Percentiles rank a stretch among this genome's conserved stretches.
Evolutionary conservation across 2,888 invertebrate species (phyloP).

Genomic region (Apodemia duryi): DNA sequence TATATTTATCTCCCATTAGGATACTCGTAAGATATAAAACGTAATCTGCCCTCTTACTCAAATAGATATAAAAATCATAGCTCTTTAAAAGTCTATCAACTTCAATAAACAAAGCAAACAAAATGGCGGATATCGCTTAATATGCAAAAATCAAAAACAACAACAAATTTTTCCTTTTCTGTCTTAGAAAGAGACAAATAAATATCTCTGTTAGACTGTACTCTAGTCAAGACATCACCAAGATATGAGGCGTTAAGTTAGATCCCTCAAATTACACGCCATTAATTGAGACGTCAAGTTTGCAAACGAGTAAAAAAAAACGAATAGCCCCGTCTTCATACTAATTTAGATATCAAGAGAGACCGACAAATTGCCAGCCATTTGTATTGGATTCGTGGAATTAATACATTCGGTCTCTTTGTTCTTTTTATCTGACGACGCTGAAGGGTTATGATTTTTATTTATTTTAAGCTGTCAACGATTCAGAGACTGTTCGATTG

Average conservation of each 20-base stretch:
- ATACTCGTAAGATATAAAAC: no score
- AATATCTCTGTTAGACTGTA: conserved; percentile 33
- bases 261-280: conserved; percentile 67
- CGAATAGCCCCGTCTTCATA: conserved; percentile 59
- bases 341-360: conserved; percentile 74
- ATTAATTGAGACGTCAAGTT: conserved; percentile 71
- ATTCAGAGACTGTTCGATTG: neutral
- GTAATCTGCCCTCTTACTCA: no score
- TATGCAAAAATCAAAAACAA: no score
- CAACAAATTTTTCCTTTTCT: no score
- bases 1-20: no score
- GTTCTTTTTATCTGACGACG: conserved; percentile 39
- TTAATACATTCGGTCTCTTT: conserved; percentile 45
- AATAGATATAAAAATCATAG: no score
- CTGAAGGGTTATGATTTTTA: conserved; percentile 17
- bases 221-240: conserved; percentile 32
- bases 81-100: no score
- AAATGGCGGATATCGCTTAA: no score
- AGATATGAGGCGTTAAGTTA: conserved; percentile 55
- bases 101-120: no score
- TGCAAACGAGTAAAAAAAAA: conserved; percentile 51
- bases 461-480: neutral
- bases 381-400: conserved; percentile 62
- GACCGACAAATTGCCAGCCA: conserved; percentile 68
- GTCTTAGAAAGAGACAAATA: conserved; percentile 22